A percentile compares a stretch with the other conserved stretches of the same genome.
Conservation (phyloP, 2,888 invertebrate species). For the Leucophenga montana region DNA sequence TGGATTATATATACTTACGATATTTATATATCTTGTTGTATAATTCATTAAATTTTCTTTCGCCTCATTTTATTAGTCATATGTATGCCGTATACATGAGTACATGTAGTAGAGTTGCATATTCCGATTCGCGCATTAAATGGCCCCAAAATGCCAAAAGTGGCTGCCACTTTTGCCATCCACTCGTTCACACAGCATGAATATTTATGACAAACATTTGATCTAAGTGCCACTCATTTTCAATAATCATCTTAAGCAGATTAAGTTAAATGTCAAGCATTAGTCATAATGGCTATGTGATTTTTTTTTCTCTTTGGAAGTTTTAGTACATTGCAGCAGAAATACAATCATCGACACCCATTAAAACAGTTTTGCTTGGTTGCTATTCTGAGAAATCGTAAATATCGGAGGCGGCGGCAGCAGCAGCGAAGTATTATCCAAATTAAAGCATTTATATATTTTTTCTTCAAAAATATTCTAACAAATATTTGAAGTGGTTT, state of each 20-base stretch:
- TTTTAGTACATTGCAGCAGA: conserved; percentile 1
- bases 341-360: too few species aligned
- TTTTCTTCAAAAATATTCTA: too few species aligned
- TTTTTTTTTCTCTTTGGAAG: conserved; percentile 51
- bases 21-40: neutral
- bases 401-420: too few species aligned
- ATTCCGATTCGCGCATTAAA: conserved; percentile 6
- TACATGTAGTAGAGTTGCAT: neutral
- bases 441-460: too few species aligned
- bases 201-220: conserved; percentile 67
- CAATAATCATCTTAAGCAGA: conserved; percentile 66
- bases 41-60: conserved; percentile 37
- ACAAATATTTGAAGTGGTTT: too few species aligned
- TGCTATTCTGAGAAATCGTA: too few species aligned
- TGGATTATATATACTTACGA: conserved; percentile 9
- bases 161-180: conserved; percentile 21
- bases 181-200: conserved; percentile 52
- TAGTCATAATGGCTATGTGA: conserved; percentile 61
- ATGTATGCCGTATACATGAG: neutral
- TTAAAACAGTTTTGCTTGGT: too few species aligned
- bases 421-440: too few species aligned
- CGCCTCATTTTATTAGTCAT: conserved; percentile 3
- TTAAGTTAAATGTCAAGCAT: conserved; percentile 65
- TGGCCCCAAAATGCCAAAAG: conserved; percentile 2
- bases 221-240: conserved; percentile 65